Evolutionary conservation across 2,113 vertebrate species (phyloP).

Genomic region (Cichladusa arquata): DNA sequence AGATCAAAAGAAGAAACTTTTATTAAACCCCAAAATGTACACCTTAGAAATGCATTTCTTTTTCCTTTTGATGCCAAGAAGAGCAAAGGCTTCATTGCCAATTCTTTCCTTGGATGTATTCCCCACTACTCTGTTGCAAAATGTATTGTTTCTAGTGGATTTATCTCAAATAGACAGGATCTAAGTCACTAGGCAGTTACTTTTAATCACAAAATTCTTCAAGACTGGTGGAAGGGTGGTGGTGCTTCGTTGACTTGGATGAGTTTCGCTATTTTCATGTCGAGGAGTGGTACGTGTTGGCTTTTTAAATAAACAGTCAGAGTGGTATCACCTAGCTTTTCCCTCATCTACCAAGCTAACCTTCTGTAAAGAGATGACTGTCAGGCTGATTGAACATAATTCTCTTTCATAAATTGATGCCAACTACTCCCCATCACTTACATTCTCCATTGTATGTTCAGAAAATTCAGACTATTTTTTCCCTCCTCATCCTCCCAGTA

Average conservation of each 20-base stretch:
- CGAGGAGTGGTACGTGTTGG: background rate
- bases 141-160: background rate
- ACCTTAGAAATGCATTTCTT: background rate
- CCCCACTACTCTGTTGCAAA: background rate
- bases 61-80: background rate
- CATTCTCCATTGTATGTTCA: background rate
- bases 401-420: background rate
- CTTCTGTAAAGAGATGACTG: background rate
- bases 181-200: background rate
- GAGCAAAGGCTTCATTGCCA: background rate
- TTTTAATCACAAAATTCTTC: background rate
- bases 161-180: background rate
- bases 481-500: background rate
- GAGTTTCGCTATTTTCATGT: background rate
- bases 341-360: background rate
- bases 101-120: background rate
- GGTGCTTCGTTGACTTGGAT: background rate
- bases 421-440: background rate
- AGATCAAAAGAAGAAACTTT: background rate
- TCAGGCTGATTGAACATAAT: background rate
- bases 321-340: background rate
- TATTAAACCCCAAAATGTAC: rapidly evolving
- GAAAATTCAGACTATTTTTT: background rate
- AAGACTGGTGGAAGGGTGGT: background rate
- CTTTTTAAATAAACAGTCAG: background rate